Evolutionary conservation across 2,797 vertebrate species (phyloP), one percentile per base, ranked within the genome.

Genomic region (Bradypus variegatus): DNA sequence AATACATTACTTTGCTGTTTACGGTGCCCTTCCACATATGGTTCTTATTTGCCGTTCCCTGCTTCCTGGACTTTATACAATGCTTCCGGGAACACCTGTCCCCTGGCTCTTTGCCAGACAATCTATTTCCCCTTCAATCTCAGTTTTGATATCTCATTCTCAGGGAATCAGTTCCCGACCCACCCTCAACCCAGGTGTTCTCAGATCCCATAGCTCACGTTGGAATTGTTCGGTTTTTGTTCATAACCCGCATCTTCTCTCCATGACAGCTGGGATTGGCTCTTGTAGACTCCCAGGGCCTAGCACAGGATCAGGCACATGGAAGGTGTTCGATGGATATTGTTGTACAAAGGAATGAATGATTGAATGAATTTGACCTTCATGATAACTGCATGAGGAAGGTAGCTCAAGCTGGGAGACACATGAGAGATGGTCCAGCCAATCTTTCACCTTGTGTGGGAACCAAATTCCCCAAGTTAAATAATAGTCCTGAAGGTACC

Each of bases 141-240:
- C 69, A 91, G 16, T 73, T 69, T 88, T 72, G 62, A 36, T 72
- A 60, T 77, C 58, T 89, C 18, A 60, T 72, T 92, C 36, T 83
- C 73, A 93, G 87, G 62, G 41, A 94, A 92, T 80, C 31, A 69
- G 36, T 86, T 90, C 15, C 29, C 76, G 65, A 76, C 50, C 33
- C 14, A 85, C 33, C 92, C 31, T 25, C 50, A 88, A 29, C 29
- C 5, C n/a, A 69, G 48, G 16, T 36, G 19, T 58, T 70, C 87
- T 83, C 13, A 89, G 69, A 85, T 89, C 21, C 41, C 48, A 13
- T 33, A 45, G 67, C 16, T 84, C 64, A 18, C 12, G 10, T 64
- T 65, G 64, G 15, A 31, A 69, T 55, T 45, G 25, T 15, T 31
- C 41, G 2, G 19, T 72, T 14, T 60, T 78, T 81, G 27, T 48